Base-by-base conservation (phyloP, 2,113 vertebrate genomes). In the Festucalex cinctus region DNA sequence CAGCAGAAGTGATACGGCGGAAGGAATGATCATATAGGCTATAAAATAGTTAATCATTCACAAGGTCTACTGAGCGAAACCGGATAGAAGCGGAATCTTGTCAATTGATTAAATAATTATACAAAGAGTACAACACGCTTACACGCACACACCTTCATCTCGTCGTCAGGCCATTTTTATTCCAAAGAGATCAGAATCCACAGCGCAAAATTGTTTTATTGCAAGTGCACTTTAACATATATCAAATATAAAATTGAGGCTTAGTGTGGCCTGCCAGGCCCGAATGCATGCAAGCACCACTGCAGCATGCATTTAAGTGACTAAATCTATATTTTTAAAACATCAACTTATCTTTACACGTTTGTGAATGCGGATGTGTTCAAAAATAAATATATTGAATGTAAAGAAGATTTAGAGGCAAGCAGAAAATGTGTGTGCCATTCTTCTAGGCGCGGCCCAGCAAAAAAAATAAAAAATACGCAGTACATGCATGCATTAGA, bases 401-500 rank as follows among this genome's bases (percentile, higher is more conserved):
- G 2, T 14, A n/a, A 9, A 9, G 3, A 0, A 12, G 43, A 26
- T 22, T n/a, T 4, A 26, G 36, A 22, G 20, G 6, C 22, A 44
- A 17, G n/a, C n/a, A 43, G 20, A 43, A 62, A 62, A 24, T 6
- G 12, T 19, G 6, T 24, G 78, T 83, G 85, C 71, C 65, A 82
- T 77, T 75, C 63, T 68, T 32, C 20, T 61, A 91, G 91, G 91
- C 80, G 91, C 86, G 87, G 88, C 85, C 84, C 75, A 79, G 74
- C 65, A 54, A 59, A 74, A 82, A 91, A 4, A 46, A 92, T 81
- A 91, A 9, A 49, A 92, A 92, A 92, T 87, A 91, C 91, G 90
- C 91, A 93, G 90, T 90, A 85, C 86, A 91, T 91, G 84, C 89
- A 90, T 88, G 83, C 84, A 74, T 86, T 86, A 82, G 74, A 84